Percentiles rank a stretch among this genome's conserved stretches.
Conservation (phyloP, 2,797 vertebrate genomes). For the Epinephelus malabaricus region DNA sequence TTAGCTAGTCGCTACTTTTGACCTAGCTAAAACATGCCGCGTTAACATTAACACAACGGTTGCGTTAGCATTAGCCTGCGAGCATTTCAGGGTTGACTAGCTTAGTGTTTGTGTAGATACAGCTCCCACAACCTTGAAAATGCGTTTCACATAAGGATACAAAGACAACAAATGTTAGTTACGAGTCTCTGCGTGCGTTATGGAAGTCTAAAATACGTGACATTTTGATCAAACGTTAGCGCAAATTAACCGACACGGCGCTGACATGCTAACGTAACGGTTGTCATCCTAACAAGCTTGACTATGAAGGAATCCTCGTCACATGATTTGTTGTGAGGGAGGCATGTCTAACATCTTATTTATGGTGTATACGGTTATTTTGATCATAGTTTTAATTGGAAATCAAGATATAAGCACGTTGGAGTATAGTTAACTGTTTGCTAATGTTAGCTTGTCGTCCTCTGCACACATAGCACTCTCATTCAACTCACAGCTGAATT, state of each 20-base stretch:
- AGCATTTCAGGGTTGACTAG: not conserved
- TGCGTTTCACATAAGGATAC: fast-evolving
- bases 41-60: slow-evolving; percentile 12
- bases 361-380: too few species aligned
- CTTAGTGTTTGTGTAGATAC: not conserved
- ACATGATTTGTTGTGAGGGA: not conserved
- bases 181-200: fast-evolving
- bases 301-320: not conserved
- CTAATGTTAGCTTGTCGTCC: not conserved
- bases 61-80: slow-evolving; percentile 49
- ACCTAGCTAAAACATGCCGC: not conserved
- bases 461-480: not conserved
- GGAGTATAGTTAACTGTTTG: not conserved
- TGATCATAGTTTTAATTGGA: too few species aligned
- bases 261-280: slow-evolving; percentile 4
- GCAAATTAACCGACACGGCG: not conserved
- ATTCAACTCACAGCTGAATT: slow-evolving; percentile 11
- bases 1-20: not conserved
- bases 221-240: slow-evolving; percentile 5
- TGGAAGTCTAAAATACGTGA: not conserved
- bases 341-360: fast-evolving
- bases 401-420: not conserved
- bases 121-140: not conserved
- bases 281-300: not conserved
- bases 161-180: fast-evolving